A percentile compares a stretch with the other conserved stretches of the same genome.
These are phyloP conservation scores for Parapsyche elsis DNA, from an alignment of 1,140 invertebrate species.

Conservation along the genomic window DNA sequence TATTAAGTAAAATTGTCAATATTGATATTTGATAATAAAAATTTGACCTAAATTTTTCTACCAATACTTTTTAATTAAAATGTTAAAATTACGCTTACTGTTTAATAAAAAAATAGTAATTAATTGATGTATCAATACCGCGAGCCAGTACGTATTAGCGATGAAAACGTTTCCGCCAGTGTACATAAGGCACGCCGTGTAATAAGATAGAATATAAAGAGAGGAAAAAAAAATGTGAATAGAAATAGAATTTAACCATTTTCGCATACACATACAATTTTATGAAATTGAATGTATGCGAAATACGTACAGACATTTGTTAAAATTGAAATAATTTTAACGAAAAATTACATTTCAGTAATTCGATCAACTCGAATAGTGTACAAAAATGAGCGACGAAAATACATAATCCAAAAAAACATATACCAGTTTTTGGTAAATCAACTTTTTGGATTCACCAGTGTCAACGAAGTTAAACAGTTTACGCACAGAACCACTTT, in stretches of 20 bases:
- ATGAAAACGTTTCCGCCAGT: constrained; percentile 35
- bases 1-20: too few relatives aligned
- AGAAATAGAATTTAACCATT: constrained; percentile 7
- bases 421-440: background rate
- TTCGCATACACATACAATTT: background rate
- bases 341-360: too few relatives aligned
- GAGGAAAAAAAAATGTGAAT: constrained; percentile 28
- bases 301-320: background rate
- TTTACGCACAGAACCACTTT: constrained; percentile 4
- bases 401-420: too few relatives aligned
- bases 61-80: too few relatives aligned
- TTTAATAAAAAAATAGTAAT: too few relatives aligned
- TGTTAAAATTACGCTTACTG: too few relatives aligned
- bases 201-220: constrained; percentile 29
- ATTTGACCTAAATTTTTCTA: too few relatives aligned
- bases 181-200: constrained; percentile 21
- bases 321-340: background rate
- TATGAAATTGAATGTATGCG: background rate
- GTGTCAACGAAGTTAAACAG: background rate
- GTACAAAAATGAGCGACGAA: too few relatives aligned
- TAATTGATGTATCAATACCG: constrained; percentile 2
- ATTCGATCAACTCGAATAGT: too few relatives aligned
- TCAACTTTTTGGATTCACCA: background rate
- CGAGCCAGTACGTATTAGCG: constrained; percentile 30
- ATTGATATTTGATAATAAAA: too few relatives aligned